Base-by-base conservation (phyloP, 2,797 vertebrate species). In the Coregonus sp. region DNA sequence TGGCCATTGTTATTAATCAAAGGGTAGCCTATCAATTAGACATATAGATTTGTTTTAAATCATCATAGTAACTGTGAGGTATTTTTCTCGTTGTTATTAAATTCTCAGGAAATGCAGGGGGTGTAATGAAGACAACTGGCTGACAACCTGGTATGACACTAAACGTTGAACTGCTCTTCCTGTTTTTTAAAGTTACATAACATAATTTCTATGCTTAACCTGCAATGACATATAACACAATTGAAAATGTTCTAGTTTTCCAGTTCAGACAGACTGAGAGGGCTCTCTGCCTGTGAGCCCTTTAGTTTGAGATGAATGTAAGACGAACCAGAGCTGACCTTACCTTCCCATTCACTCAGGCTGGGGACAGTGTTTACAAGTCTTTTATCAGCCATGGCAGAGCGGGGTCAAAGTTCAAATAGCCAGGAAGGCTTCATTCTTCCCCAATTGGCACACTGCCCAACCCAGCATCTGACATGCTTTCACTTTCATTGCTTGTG, bases 371-470 rank as follows among this genome's bases (percentile, higher is more conserved):
- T 59, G 54, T 59, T n/a, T 59, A n/a, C 54, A 18, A 59, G 54
- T 59, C 16, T 51, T 73, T 78, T 70, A 56, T 75, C 25, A 68
- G n/a, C 25, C 40, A 20, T 37, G 50, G 29, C 31, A 29, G 66
- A 70, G 31, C 14, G 59, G 33, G 85, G 83, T 85, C 83, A 85
- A 77, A 84, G 86, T 80, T 85, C 81, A 81, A 70, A 67, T 73
- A 76, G 59, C 63, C 82, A 82, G 84, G 78, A 86, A 80, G 75
- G 68, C 76, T 66, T 76, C 76, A 77, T n/a, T 78, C 70, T 70
- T 82, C 74, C 61, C 81, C 79, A 80, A 51, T 59, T 81, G 82
- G 85, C 69, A 18, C 12, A 7, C 20, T 5, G 80, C 84, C 86
- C 85, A 59, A 71, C 70, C 37, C 31, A 52, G 52, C 52, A 47